Base-by-base conservation (phyloP, 2,113 vertebrate species). In the Galbula dea region DNA sequence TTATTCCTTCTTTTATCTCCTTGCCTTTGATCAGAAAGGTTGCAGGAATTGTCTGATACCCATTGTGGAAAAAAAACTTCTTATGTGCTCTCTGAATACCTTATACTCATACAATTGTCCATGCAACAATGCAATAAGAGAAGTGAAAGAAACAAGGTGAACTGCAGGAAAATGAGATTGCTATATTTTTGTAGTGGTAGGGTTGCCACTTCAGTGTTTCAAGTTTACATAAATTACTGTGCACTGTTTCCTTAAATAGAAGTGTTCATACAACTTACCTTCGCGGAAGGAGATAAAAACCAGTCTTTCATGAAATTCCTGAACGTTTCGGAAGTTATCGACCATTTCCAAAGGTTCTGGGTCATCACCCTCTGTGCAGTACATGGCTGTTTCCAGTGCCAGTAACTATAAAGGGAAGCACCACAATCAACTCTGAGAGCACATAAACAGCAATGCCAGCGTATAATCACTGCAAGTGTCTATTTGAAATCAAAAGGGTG, bases 221-320 rank as follows among this genome's bases (percentile, higher is more conserved):
- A 49, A 0, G 1, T 55, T 39, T 36, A 48, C 14, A 36, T 15
- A 57, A 36, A 55, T 20, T 11, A 15, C 24, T 32, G 10, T 13
- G 34, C 23, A 10, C 12, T 15, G 2, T 61, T 34, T 61, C 43
- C 74, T 83, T 80, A 43, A 8, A 17, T 24, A 63, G 51, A 66
- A 49, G 11, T 0, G 1, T 48, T 72, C 30, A 23, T 51, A 17
- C 32, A 62, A 94, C 98, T 98, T 89, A 99, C 99, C 98, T 96
- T 98, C 97, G 57, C 19, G 98, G 95, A 99, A 99, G 86, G 99
- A 99, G 71, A 98, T 96, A 21, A 98, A 97, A 68, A 99, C 97
- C 54, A 98, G 88, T 86, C 99, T 97, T 93, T 98, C 98, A 4
- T 98, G 98, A 7, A 98, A 85, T 32, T 96, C 95, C 96, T 99